Evolutionary conservation across 1,140 invertebrate genomes (phyloP), one percentile per base, ranked within the genome.

Genomic region (Bombus haemorrhoidalis): DNA sequence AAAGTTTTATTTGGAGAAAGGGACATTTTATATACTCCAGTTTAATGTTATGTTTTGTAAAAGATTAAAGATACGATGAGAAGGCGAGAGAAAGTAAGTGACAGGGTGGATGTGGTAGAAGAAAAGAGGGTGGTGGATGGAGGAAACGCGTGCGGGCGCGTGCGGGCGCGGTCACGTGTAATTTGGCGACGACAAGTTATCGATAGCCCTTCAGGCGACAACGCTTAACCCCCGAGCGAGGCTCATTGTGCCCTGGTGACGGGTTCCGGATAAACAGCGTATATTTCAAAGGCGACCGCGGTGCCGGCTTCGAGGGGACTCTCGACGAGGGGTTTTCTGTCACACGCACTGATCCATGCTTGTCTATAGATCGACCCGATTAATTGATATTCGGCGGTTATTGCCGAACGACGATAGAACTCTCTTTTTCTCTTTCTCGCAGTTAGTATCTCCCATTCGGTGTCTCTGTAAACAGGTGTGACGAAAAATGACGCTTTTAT

Each of bases 131-230:
- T 6, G 68, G 53, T 59, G 47, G 25, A 62, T 13, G 53, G 64
- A 73, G 71, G 47, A 62, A 62, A 28, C 69, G 74, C 59, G 64
- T 78, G 80, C 89, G 73, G 57, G 59, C 69, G 78, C 66, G 69
- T 78, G 82, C 89, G 73, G 57, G 72, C 81, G 89, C 88, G 88
- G 79, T 74, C 89, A 81, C 82, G 92, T 90, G 88, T 92, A 94
- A 93, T 93, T 93, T 93, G 93, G 91, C 85, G 91, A 94, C 93
- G 93, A 93, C 93, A 93, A 93, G 94, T 94, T 94, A 94, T 94
- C 92, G 94, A 94, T 94, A 93, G 91, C 91, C 91, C 93, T 94
- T 93, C 91, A 94, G 77, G 88, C 91, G 92, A 93, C 91, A 92
- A 91, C 91, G 87, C 92, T 92, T 90, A 87, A 92, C 90, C 91